These are phyloP conservation scores for Callopanchax toddi DNA, from an alignment of 2,113 vertebrate species.

Conservation along the genomic window DNA sequence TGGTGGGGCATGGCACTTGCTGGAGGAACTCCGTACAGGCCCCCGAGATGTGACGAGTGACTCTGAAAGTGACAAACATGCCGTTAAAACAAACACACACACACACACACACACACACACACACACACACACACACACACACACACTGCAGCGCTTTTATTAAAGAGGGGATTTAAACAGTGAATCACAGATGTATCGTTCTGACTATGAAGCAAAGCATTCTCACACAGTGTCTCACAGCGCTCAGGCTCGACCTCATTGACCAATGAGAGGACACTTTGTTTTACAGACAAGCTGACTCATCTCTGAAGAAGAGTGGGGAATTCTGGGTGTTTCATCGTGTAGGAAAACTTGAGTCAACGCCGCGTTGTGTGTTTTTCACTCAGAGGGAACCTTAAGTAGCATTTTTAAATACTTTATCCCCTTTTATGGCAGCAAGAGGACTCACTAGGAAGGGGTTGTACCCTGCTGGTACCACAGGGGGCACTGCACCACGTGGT, in stretches of 20 bases:
- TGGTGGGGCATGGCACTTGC: slow-evolving; percentile 84
- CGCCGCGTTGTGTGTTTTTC: slow-evolving; percentile 10
- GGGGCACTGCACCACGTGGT: slow-evolving; percentile 79
- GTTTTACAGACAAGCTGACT: slow-evolving; percentile 72
- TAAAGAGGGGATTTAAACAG: no score
- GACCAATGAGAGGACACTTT: slow-evolving; percentile 57
- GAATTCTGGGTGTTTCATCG: slow-evolving; percentile 60
- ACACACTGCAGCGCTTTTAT: no score
- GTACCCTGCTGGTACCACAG: slow-evolving; percentile 80
- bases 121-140: neutral
- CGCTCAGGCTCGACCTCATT: slow-evolving; percentile 29
- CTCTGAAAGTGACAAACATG: slow-evolving; percentile 78
- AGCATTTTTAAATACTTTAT: no score
- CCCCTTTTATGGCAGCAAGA: slow-evolving; percentile 1
- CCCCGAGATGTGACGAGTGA: slow-evolving; percentile 88
- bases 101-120: neutral
- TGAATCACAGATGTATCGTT: slow-evolving; percentile 49
- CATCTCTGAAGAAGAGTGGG: slow-evolving; percentile 62
- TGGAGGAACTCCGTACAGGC: slow-evolving; percentile 85
- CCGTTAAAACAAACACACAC: slow-evolving; percentile 32
- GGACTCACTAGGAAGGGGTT: slow-evolving; percentile 89
- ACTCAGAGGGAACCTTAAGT: no score
- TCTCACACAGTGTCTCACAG: slow-evolving; percentile 63
- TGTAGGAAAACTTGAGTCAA: slow-evolving; percentile 59
- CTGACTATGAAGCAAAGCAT: slow-evolving; percentile 51